Conservation (phyloP, 2,797 vertebrate species). For the Coccyzus lansbergi region DNA sequence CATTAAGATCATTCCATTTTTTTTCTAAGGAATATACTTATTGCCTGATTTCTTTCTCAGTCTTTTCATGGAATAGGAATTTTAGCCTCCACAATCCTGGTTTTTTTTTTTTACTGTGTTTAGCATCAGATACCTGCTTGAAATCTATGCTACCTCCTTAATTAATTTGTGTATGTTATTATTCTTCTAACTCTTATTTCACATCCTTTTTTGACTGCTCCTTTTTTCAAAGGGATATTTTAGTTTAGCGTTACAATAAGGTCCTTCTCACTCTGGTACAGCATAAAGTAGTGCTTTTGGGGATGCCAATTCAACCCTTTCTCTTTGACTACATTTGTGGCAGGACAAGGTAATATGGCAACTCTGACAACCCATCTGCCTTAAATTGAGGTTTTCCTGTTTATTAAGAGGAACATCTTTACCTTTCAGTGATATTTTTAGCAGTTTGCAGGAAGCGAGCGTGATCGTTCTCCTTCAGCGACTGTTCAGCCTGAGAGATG, state of each 20-base stretch:
- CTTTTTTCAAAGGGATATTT: not conserved
- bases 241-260: not conserved
- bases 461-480: slow-evolving; percentile 93
- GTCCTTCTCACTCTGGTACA: not conserved
- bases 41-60: not conserved
- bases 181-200: not conserved
- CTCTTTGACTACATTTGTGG: not conserved
- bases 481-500: slow-evolving; percentile 94
- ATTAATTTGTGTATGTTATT: not conserved
- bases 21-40: not conserved
- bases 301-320: not conserved
- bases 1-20: not conserved
- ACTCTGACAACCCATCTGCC: not conserved
- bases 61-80: not conserved
- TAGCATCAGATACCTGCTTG: not conserved
- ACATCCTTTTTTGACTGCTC: not conserved
- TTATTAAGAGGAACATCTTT: not conserved
- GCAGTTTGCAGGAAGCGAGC: slow-evolving; percentile 95
- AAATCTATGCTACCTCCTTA: not conserved
- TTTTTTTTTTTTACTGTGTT: not conserved
- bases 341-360: not conserved
- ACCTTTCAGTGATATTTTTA: slow-evolving; percentile 97
- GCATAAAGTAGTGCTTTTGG: not conserved
- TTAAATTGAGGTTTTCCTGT: not conserved
- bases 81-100: not conserved